A percentile compares a stretch with the other conserved stretches of the same genome.
phyloP scores from a whole-genome alignment of 2,797 vertebrate genomes.

The Ctenopoma kingsleyae region DNA sequence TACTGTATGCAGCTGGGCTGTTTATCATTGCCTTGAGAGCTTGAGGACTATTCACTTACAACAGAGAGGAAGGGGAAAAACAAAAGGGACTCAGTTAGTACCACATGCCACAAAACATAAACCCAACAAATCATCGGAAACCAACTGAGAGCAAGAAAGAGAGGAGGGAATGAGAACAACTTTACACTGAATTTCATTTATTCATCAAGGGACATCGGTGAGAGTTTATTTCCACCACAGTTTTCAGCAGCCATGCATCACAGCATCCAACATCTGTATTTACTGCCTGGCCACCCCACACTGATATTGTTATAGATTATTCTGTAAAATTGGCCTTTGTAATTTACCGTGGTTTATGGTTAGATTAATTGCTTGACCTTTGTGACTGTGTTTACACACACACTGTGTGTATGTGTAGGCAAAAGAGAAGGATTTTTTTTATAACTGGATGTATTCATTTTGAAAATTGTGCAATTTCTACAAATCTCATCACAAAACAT shows the following conservation, averaged over 20 bases:
- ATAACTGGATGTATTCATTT: conserved; percentile 12
- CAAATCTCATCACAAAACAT: not conserved
- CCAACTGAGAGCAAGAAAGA: conserved; percentile 41
- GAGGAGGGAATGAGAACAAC: conserved; percentile 45
- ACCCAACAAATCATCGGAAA: conserved; percentile 62
- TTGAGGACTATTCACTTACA: conserved; percentile 49
- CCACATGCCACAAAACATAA: conserved; percentile 58
- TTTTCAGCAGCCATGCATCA: conserved; percentile 71
- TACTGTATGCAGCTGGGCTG: conserved; percentile 25
- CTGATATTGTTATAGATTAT: conserved; percentile 87
- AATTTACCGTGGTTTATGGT: conserved; percentile 84
- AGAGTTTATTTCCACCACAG: conserved; percentile 71
- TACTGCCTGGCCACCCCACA: conserved; percentile 71
- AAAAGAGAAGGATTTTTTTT: not conserved
- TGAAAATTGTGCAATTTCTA: conserved; percentile 14
- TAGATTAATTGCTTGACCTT: conserved; percentile 86
- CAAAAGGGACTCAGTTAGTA: conserved; percentile 58
- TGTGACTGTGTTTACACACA: conserved; percentile 47
- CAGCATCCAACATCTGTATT: conserved; percentile 75
- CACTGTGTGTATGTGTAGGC: not conserved
- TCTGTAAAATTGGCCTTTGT: conserved; percentile 85
- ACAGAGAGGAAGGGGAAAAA: conserved; percentile 44
- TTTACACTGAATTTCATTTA: conserved; percentile 70
- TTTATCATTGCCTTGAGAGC: conserved; percentile 59
- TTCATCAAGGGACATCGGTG: conserved; percentile 47